Evolutionary conservation across 1,140 invertebrate genomes (phyloP), one percentile per base, ranked within the genome.

Genomic region (Popillia japonica): DNA sequence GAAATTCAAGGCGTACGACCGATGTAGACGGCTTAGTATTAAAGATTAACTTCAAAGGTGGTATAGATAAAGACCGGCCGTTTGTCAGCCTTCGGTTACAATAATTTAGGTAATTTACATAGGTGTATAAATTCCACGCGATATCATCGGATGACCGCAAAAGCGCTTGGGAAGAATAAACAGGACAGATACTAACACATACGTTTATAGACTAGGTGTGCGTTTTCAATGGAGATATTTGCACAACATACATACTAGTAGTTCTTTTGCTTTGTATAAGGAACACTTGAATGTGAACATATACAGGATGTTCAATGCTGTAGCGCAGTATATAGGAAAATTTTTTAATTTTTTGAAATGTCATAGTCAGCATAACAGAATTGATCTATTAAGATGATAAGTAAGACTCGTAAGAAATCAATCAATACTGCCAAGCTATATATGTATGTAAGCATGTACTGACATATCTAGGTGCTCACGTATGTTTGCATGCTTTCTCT

Each of bases 101-200:
- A 68, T 68, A 68, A 68, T 68, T 68, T 68, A 68, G 61, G 7
- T 68, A 68, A 68, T 68, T 68, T 68, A 68, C 61, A 68, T 68
- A 68, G 61, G 61, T 34, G 61, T 68, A 68, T 68, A 68, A 68
- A 68, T 68, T 68, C 61, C 61, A 55, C 0, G 61, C 27, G 61
- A 68, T 68, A 68, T 68, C 20, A 68, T 68, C 61, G 20, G 61
- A 6, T 34, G 61, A 68, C 61, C 61, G 61, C 61, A 34, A 68
- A 68, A 68, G 61, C 61, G 61, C 61, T 68, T 68, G 61, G 61
- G 61, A 68, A 68, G 61, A 68, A 68, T 34, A 68, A 68, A 68
- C 61, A 68, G 61, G 48, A 55, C 48, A 34, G 27, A 34, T 34
- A 34, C 27, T 34, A 34, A 48, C 2, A 48, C 10, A 14, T 48